Evolutionary conservation across 2,888 invertebrate genomes (phyloP).

Genomic region (Microctonus hyperodae): DNA sequence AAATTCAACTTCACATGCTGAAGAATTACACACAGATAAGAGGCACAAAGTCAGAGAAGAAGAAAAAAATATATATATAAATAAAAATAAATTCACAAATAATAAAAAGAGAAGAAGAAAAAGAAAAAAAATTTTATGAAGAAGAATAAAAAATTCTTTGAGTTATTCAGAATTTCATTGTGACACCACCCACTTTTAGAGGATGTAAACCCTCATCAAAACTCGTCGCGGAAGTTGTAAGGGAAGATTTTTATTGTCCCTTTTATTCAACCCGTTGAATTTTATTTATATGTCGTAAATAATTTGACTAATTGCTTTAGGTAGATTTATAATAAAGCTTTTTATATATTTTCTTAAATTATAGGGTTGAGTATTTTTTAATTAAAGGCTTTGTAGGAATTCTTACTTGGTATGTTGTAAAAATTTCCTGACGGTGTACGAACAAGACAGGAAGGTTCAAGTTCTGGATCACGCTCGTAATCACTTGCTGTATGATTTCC

Average conservation of each 20-base stretch:
- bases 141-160: not conserved
- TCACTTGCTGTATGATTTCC: constrained; percentile 64
- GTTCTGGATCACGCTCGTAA: constrained; percentile 74
- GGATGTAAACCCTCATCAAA: constrained; percentile 37
- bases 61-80: constrained; percentile 20
- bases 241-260: not conserved
- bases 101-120: too few species aligned
- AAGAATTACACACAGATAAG: not conserved
- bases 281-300: not conserved
- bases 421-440: constrained; percentile 92
- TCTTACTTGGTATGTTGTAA: constrained; percentile 83
- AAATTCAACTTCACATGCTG: not conserved
- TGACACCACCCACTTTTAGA: constrained; percentile 32
- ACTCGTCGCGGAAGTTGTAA: constrained; percentile 6
- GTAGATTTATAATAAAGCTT: not conserved
- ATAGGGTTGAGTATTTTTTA: too few species aligned
- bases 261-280: not conserved
- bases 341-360: too few species aligned
- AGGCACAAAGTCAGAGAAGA: not conserved
- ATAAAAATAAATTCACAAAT: too few species aligned
- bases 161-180: constrained; percentile 22
- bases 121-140: not conserved
- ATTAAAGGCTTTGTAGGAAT: too few species aligned
- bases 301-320: not conserved
- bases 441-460: constrained; percentile 90